Conservation (phyloP, 1,140 invertebrate genomes). For the Parasteatoda tepidariorum region DNA sequence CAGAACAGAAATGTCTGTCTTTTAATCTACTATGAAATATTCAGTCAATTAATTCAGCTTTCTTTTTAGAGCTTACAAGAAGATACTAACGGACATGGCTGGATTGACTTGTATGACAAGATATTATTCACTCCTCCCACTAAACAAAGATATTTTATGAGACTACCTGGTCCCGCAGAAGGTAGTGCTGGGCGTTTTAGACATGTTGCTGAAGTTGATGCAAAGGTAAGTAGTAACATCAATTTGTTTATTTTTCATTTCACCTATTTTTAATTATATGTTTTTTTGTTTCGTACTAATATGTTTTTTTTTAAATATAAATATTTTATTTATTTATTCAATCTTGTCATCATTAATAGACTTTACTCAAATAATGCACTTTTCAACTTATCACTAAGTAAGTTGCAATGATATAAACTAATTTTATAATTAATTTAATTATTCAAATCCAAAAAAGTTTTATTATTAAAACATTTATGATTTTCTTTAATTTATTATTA, state of each 20-base stretch:
- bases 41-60: too few relatives aligned
- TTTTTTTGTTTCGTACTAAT: background rate
- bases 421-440: too few relatives aligned
- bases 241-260: background rate
- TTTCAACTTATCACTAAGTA: too few relatives aligned
- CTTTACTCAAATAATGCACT: too few relatives aligned
- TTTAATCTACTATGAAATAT: too few relatives aligned
- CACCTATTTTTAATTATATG: background rate
- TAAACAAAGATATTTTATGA: slow-evolving; percentile 79
- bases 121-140: slow-evolving; percentile 84
- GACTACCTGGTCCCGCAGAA: slow-evolving; percentile 74
- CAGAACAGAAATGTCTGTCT: too few relatives aligned
- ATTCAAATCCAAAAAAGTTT: too few relatives aligned
- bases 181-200: slow-evolving; percentile 78
- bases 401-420: too few relatives aligned
- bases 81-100: slow-evolving; percentile 38
- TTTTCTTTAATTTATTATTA: too few relatives aligned
- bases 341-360: too few relatives aligned
- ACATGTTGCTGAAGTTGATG: slow-evolving; percentile 79
- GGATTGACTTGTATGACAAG: slow-evolving; percentile 85
- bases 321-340: too few relatives aligned
- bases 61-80: slow-evolving; percentile 36
- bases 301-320: background rate
- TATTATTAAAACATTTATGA: too few relatives aligned
- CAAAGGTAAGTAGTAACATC: slow-evolving; percentile 55